Evolutionary conservation across 2,888 invertebrate genomes (phyloP), one percentile per base, ranked within the genome.

Genomic region (Agrochola circellaris): DNA sequence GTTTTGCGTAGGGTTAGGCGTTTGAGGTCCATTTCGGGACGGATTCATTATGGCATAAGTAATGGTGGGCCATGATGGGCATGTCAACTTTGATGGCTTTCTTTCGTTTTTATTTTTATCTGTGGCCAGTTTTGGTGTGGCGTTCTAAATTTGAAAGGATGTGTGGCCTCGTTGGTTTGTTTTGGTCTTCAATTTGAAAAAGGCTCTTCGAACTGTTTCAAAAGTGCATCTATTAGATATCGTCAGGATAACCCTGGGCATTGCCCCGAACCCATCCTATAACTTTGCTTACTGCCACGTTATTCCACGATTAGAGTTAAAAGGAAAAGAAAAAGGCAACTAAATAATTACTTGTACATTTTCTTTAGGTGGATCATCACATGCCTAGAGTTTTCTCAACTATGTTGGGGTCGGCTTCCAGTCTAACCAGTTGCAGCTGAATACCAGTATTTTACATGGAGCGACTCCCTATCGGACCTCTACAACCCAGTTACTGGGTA

Each of bases 1-100:
- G 92, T 84, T 92, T 68, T 68, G 77, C 85, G 89, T 87, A 88
- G 91, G 90, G 92, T 91, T 93, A 91, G 90, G 89, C 91, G 92
- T 93, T 92, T 91, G 83, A 89, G 86, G 86, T 89, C 89, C 90
- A 90, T 90, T 88, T 85, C 86, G 88, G 75, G 67, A 79, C 81
- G 85, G 85, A 88, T 90, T 89, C 88, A 90, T 91, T 91, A 85
- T 38, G 54, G 58, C 62, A 48, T 74, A 77, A 71, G 71, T 77
- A 85, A 76, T 70, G 58, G 62, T 72, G n/a, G 5, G 48, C 66
- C 38, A 65, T 81, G 79, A 66, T 73, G 45, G 65, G 42, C 13
- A 30, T 64, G 84, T 30, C 72, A 65, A 66, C 34, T 75, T 72
- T 75, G 77, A 68, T 68, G 73, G 30, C 42, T 56, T 34, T 56